Conservation (phyloP, 1,140 invertebrate species). For the Drosophila subobscura region DNA sequence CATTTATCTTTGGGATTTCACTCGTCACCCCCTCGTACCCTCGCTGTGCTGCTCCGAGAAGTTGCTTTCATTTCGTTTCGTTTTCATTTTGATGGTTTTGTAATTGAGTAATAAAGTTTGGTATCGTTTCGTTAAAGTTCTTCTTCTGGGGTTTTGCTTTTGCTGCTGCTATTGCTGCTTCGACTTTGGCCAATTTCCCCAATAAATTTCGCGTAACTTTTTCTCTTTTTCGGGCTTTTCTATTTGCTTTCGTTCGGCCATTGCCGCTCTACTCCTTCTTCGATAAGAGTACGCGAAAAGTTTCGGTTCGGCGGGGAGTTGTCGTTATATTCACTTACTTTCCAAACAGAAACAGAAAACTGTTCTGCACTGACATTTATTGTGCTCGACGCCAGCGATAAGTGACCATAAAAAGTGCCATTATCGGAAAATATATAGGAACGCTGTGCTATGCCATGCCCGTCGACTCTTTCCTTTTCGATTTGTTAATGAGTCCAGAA, state of each 20-base stretch:
- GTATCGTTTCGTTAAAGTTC: slow-evolving; percentile 66
- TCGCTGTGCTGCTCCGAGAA: too few relatives aligned
- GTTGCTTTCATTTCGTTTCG: slow-evolving; percentile 56
- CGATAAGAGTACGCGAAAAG: slow-evolving; percentile 48
- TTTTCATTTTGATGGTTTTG: slow-evolving; percentile 81
- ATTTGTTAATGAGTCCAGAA: slow-evolving; percentile 50
- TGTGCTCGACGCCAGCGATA: slow-evolving; percentile 54
- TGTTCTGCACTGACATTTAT: slow-evolving; percentile 45
- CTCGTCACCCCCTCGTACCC: slow-evolving; percentile 18
- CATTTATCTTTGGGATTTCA: slow-evolving; percentile 81
- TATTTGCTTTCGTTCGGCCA: not conserved
- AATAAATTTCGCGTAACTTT: slow-evolving; percentile 68
- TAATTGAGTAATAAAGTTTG: slow-evolving; percentile 83
- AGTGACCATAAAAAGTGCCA: slow-evolving; percentile 59
- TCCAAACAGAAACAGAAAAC: slow-evolving; percentile 17
- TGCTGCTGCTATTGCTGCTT: not conserved
- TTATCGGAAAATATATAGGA: slow-evolving; percentile 46
- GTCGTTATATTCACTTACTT: slow-evolving; percentile 30
- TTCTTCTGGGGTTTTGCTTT: too few relatives aligned
- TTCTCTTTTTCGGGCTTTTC: not conserved
- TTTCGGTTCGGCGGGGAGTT: slow-evolving; percentile 3
- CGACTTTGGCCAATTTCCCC: slow-evolving; percentile 47
- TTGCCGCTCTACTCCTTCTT: not conserved
- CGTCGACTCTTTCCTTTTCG: slow-evolving; percentile 20
- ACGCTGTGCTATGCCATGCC: not conserved